phyloP scores from a whole-genome alignment of 1,140 invertebrate species.

The Drosophila melanica region DNA sequence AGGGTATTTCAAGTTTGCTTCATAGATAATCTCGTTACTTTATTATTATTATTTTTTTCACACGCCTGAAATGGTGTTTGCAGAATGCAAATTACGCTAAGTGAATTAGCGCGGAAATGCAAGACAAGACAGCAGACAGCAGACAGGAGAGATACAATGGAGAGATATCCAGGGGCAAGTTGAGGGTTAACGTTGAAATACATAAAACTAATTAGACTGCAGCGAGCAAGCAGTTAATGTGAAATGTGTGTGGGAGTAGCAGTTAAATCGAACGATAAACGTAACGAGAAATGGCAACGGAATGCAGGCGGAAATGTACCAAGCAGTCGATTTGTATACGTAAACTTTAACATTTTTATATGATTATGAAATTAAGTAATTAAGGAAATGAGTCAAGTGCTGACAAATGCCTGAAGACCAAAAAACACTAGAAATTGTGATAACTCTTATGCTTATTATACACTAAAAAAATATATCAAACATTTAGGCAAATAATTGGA shows the following conservation, averaged over 20 bases:
- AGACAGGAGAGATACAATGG: not conserved
- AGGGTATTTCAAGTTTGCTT: slow-evolving; percentile 32
- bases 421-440: slow-evolving; percentile 3
- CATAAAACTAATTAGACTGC: slow-evolving; percentile 72
- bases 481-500: too few species aligned
- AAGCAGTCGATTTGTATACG: not conserved
- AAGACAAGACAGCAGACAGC: slow-evolving; percentile 12
- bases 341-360: too few species aligned
- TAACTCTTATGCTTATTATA: too few species aligned
- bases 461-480: too few species aligned
- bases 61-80: slow-evolving; percentile 69
- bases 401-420: not conserved
- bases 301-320: not conserved
- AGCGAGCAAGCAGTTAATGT: slow-evolving; percentile 34
- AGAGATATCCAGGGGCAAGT: not conserved
- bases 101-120: slow-evolving; percentile 76
- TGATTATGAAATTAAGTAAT: slow-evolving; percentile 7
- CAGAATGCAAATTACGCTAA: slow-evolving; percentile 79
- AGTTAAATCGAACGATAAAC: slow-evolving; percentile 13
- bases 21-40: slow-evolving; percentile 53
- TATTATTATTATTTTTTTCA: slow-evolving; percentile 44
- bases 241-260: slow-evolving; percentile 12
- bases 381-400: not conserved
- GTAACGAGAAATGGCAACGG: not conserved
- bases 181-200: slow-evolving; percentile 27